These are phyloP conservation scores for Spizaetus ornatus DNA, from an alignment of 2,113 vertebrate species.

Conservation along the genomic window DNA sequence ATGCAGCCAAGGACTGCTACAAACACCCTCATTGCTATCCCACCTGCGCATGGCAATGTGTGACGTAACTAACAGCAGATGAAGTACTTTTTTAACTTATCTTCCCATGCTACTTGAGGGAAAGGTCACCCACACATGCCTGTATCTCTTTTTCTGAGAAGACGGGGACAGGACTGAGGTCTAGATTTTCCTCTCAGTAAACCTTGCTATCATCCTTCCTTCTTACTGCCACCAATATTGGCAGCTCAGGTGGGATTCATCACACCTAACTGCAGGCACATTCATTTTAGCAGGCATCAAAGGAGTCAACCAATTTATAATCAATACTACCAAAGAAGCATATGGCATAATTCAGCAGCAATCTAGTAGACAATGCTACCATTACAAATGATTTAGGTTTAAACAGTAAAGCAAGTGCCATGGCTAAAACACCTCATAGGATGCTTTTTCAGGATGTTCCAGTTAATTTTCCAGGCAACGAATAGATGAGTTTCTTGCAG, in stretches of 20 bases:
- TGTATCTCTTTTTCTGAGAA: background rate
- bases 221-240: background rate
- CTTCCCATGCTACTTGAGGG: background rate
- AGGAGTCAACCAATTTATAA: background rate
- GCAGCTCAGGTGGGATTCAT: background rate
- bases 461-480: background rate
- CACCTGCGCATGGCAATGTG: background rate
- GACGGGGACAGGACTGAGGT: background rate
- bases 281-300: background rate
- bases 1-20: background rate
- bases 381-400: background rate
- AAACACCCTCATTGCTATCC: background rate
- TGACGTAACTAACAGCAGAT: background rate
- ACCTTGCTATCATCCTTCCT: background rate
- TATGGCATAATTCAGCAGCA: background rate
- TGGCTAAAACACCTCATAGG: background rate
- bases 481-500: background rate
- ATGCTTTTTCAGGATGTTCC: background rate
- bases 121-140: background rate
- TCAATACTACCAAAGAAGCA: background rate
- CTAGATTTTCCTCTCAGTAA: background rate
- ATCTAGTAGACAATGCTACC: background rate
- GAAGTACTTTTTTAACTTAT: background rate
- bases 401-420: background rate
- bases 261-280: background rate